phyloP scores from a whole-genome alignment of 2,113 vertebrate species.

The Gambusia holbrooki region DNA sequence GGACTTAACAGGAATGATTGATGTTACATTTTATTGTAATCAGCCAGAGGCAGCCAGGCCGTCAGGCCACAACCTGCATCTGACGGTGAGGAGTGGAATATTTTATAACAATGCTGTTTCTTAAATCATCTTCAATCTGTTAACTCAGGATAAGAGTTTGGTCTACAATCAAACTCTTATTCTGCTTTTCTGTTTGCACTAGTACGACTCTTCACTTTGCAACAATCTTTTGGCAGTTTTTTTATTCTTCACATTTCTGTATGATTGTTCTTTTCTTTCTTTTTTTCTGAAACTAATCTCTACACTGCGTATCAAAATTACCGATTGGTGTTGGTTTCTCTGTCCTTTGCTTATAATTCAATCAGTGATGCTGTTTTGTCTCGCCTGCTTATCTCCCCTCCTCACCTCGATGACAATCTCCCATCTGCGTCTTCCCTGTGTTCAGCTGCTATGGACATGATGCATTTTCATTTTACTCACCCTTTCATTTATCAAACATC shows the following conservation, averaged over 20 bases:
- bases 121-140: constrained; percentile 4
- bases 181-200: constrained; percentile 16
- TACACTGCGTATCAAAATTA: background rate
- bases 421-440: constrained; percentile 24
- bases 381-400: constrained; percentile 17
- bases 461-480: background rate
- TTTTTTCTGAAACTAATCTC: background rate
- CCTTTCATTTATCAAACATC: constrained; percentile 1
- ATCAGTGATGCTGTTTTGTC: constrained; percentile 38
- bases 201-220: constrained; percentile 6
- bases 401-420: background rate
- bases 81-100: constrained; percentile 10
- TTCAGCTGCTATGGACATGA: constrained; percentile 5
- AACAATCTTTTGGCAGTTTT: background rate
- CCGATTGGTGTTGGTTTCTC: background rate
- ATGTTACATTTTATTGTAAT: constrained; percentile 3
- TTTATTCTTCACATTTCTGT: background rate
- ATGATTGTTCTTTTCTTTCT: background rate
- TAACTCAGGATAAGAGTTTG: background rate
- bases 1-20: background rate
- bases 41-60: background rate
- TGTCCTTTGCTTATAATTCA: constrained; percentile 22
- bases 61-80: constrained; percentile 12
- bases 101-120: constrained; percentile 10
- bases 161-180: constrained; percentile 49